phyloP scores from a whole-genome alignment of 2,797 vertebrate species.

The Chelidonichthys spinosus region DNA sequence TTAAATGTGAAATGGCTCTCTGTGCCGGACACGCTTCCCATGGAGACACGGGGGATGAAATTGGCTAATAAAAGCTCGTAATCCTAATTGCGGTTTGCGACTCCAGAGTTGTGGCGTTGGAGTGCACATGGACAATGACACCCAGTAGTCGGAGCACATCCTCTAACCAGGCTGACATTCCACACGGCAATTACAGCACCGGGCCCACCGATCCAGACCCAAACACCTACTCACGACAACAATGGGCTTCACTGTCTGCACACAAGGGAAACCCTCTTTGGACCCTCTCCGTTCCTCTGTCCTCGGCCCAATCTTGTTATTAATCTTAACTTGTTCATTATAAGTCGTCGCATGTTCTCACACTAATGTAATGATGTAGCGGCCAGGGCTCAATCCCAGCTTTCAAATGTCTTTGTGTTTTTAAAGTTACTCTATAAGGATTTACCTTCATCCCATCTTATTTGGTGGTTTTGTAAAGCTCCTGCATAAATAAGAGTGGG shows the following conservation, averaged over 20 bases:
- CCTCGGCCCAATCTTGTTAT: slow-evolving; percentile 79
- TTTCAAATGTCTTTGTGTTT: slow-evolving; percentile 19
- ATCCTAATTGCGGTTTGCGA: slow-evolving; percentile 78
- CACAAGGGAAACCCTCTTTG: slow-evolving; percentile 80
- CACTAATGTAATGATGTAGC: slow-evolving; percentile 64
- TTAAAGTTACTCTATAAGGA: slow-evolving; percentile 22
- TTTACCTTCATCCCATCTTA: slow-evolving; percentile 7
- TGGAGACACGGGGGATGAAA: slow-evolving; percentile 68
- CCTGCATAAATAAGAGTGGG: slow-evolving; percentile 4
- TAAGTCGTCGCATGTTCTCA: slow-evolving; percentile 67
- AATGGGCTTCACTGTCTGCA: slow-evolving; percentile 80
- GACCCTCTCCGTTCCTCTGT: slow-evolving; percentile 69
- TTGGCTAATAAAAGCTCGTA: slow-evolving; percentile 78
- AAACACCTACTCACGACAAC: slow-evolving; percentile 85
- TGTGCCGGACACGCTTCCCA: slow-evolving; percentile 63
- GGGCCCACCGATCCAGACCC: slow-evolving; percentile 80
- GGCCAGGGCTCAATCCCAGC: slow-evolving; percentile 16
- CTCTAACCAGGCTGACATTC: slow-evolving; percentile 83
- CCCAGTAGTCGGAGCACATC: slow-evolving; percentile 79
- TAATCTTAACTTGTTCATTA: slow-evolving; percentile 84
- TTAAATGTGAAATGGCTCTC: slow-evolving; percentile 56
- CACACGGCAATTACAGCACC: slow-evolving; percentile 82
- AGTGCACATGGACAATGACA: slow-evolving; percentile 78
- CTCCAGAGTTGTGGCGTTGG: slow-evolving; percentile 70
- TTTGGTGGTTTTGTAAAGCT: slow-evolving; percentile 5